These are phyloP conservation scores for Microctenopoma steveboyesi DNA, from an alignment of 2,797 vertebrate genomes.

Conservation along the genomic window DNA sequence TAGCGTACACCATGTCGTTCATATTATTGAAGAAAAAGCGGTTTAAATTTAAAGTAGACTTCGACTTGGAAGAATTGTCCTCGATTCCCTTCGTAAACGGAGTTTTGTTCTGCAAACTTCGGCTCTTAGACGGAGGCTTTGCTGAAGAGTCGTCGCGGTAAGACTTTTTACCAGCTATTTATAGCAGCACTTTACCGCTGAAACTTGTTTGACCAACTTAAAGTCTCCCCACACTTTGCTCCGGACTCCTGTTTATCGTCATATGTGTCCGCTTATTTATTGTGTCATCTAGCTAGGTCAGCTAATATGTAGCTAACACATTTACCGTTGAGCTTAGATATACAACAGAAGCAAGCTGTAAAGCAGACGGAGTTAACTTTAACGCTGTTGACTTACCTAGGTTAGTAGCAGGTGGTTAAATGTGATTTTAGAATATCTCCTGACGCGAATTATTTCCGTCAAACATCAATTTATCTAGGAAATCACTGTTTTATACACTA, in stretches of 20 bases:
- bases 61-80: constrained; percentile 92
- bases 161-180: constrained; percentile 62
- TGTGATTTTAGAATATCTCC: too few species aligned
- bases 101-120: constrained; percentile 95
- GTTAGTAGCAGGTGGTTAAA: too few species aligned
- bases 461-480: too few species aligned
- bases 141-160: constrained; percentile 91
- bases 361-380: too few species aligned
- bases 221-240: background rate
- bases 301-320: background rate
- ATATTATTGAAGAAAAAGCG: constrained; percentile 93
- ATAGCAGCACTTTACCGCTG: constrained; percentile 37
- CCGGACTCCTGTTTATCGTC: background rate
- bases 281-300: background rate
- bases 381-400: too few species aligned
- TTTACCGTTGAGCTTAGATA: background rate
- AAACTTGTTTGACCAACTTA: background rate
- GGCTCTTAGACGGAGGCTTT: constrained; percentile 92
- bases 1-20: constrained; percentile 82
- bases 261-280: background rate
- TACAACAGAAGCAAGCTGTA: too few species aligned
- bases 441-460: too few species aligned
- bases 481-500: too few species aligned
- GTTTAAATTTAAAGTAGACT: constrained; percentile 93
- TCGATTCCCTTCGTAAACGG: constrained; percentile 94